phyloP scores from a whole-genome alignment of 2,113 vertebrate species.

The Mola mola region DNA sequence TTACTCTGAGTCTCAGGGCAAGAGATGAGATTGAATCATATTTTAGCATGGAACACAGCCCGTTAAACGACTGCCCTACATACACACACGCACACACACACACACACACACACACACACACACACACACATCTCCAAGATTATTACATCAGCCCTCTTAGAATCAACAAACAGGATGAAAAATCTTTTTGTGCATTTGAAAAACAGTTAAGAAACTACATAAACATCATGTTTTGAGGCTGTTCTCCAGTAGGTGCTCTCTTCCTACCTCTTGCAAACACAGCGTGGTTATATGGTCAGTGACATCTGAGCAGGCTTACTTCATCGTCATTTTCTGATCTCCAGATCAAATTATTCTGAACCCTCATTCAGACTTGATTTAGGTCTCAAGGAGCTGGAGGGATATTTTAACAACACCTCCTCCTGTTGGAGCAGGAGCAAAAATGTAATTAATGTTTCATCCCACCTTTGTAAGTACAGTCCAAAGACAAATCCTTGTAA shows the following conservation, averaged over 20 bases:
- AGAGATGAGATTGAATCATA: constrained; percentile 28
- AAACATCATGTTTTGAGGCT: no score
- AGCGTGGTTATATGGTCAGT: no score
- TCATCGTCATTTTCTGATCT: not conserved
- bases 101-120: constrained; percentile 1
- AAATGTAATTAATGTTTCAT: no score
- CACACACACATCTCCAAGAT: not conserved
- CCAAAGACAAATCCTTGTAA: no score
- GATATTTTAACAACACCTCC: no score
- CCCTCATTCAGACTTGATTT: not conserved
- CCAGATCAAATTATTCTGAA: not conserved
- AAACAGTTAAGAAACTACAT: not conserved
- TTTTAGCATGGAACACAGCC: constrained; percentile 15
- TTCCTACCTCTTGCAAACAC: no score
- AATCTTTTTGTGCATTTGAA: not conserved
- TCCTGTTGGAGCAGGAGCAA: no score
- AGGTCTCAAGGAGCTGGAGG: not conserved
- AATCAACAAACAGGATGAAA: no score
- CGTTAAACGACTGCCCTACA: not conserved
- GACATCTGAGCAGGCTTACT: not conserved
- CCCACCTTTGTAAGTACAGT: no score
- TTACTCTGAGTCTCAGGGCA: constrained; percentile 22
- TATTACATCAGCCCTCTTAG: not conserved
- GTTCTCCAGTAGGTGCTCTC: no score
- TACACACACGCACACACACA: not conserved